A percentile compares a stretch with the other conserved stretches of the same genome.
phyloP scores from a whole-genome alignment of 2,113 vertebrate species.

The Xiphophorus hellerii region DNA sequence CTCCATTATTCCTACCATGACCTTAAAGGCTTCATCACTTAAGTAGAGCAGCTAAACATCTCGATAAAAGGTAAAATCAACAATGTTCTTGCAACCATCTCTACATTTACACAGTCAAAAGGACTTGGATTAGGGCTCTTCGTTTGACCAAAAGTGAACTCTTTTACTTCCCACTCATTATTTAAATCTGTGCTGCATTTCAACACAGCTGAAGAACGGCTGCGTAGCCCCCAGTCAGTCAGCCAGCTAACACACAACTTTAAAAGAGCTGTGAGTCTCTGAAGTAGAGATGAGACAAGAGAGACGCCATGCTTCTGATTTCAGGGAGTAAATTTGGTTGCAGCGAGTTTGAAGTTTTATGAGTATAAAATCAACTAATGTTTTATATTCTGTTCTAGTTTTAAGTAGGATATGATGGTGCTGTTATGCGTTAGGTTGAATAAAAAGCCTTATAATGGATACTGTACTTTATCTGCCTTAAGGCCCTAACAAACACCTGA shows the following conservation, averaged over 20 bases:
- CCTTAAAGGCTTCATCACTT: constrained; percentile 29
- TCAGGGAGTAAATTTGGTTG: constrained; percentile 32
- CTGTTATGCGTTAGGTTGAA: neutral
- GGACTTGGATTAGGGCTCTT: constrained; percentile 15
- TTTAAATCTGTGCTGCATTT: constrained; percentile 49
- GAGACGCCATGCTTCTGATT: constrained; percentile 18
- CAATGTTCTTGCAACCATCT: neutral
- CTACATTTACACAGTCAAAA: neutral
- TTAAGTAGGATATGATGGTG: neutral
- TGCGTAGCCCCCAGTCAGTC: constrained; percentile 28
- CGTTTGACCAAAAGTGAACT: constrained; percentile 24
- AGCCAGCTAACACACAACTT: constrained; percentile 40
- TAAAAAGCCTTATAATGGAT: neutral
- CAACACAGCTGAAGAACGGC: constrained; percentile 35
- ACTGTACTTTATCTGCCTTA: neutral
- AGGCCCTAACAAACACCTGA: neutral
- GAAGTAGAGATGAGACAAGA: constrained; percentile 54
- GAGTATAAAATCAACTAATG: constrained; percentile 8
- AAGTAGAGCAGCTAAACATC: constrained; percentile 32
- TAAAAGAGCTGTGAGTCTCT: constrained; percentile 44
- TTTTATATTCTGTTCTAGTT: constrained; percentile 1
- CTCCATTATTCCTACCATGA: neutral
- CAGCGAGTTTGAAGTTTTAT: constrained; percentile 15
- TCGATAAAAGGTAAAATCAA: constrained; percentile 14
- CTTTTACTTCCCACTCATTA: constrained; percentile 39